Conservation (phyloP, 1,140 invertebrate species). For the Thrips palmi region DNA sequence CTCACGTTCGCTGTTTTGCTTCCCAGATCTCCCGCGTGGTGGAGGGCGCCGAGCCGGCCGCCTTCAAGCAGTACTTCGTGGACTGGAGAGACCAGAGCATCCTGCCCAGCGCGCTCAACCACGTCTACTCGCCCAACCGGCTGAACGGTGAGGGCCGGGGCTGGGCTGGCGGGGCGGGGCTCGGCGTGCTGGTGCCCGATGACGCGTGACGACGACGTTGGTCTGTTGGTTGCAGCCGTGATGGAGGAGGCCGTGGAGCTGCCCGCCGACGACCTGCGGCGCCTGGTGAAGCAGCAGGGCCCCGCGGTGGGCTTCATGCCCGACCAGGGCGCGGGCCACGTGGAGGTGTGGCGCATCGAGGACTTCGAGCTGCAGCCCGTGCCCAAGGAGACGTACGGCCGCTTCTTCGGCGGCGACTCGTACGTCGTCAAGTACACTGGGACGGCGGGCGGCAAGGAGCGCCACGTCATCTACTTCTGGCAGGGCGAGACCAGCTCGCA, state of each 20-base stretch:
- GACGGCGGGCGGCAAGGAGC: conserved; percentile 26
- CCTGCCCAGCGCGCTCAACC: too few relatives aligned
- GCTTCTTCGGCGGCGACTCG: conserved; percentile 57
- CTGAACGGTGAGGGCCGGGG: too few relatives aligned
- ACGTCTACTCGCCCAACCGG: too few relatives aligned
- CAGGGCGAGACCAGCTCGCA: conserved; percentile 36
- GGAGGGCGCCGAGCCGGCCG: conserved; percentile 34
- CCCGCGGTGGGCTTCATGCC: conserved; percentile 48
- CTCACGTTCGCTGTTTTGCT: too few relatives aligned
- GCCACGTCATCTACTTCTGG: conserved; percentile 56
- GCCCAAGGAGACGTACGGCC: conserved; percentile 32
- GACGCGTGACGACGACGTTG: too few relatives aligned
- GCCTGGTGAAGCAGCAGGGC: too few relatives aligned
- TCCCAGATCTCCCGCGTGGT: conserved; percentile 30
- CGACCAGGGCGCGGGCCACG: conserved; percentile 39
- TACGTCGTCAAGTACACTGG: conserved; percentile 61
- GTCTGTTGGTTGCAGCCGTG: too few relatives aligned
- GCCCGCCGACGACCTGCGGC: too few relatives aligned
- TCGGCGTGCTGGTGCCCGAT: too few relatives aligned
- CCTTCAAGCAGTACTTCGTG: conserved; percentile 34
- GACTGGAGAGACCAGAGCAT: conserved; percentile 31
- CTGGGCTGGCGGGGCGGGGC: too few relatives aligned
- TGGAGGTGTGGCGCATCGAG: conserved; percentile 31
- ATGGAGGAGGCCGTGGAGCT: too few relatives aligned
- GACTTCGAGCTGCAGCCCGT: conserved; percentile 36